Evolutionary conservation across 2,888 invertebrate genomes (phyloP), one percentile per base, ranked within the genome.

Genomic region (Acrobeloides nanus): DNA sequence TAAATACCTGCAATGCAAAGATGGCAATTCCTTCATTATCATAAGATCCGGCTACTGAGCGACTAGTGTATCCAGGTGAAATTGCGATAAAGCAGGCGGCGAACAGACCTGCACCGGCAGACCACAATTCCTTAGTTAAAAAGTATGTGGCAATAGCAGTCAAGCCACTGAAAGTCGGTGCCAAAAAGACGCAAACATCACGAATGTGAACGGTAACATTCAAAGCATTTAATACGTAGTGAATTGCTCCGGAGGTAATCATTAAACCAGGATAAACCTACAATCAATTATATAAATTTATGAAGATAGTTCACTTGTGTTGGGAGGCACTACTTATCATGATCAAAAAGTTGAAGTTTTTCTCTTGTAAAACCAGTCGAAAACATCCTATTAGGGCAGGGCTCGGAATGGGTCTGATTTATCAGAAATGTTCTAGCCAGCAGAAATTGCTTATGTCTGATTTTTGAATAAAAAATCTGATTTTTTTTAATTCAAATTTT

Each of bases 11-110:
- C 43, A 97, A 81, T 1, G 95, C 95, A 80, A 99, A 99, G 68
- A 99, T 99, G 43, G 97, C 97, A 74, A 99, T 97, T 57, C 97
- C 97, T 78, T 99, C 97, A 78, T 97, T 99, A 75, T 99, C 97
- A 75, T 97, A 97, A 70, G 93, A 95, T 23, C 97, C 97, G 26
- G 97, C 97, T 12, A 97, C 97, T 0, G 97, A 97, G 51, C 97
- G 82, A 73, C 92, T 93, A 63, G 97, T 97, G 77, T 97, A 97
- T 46, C 97, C 97, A 37, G 97, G 97, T 27, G 95, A 78, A 66
- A 97, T 93, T 35, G 93, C 92, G 66, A 97, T 97, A 75, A 97
- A 97, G 76, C 92, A 92, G 3, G 95, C 95, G 10, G 97, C 95
- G 79, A 97, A 93, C 18, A 97, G 79, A 5, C 95, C 95, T 18